Evolutionary conservation across 2,888 invertebrate genomes (phyloP), one percentile per base, ranked within the genome.

Genomic region (Mayetiola destructor): DNA sequence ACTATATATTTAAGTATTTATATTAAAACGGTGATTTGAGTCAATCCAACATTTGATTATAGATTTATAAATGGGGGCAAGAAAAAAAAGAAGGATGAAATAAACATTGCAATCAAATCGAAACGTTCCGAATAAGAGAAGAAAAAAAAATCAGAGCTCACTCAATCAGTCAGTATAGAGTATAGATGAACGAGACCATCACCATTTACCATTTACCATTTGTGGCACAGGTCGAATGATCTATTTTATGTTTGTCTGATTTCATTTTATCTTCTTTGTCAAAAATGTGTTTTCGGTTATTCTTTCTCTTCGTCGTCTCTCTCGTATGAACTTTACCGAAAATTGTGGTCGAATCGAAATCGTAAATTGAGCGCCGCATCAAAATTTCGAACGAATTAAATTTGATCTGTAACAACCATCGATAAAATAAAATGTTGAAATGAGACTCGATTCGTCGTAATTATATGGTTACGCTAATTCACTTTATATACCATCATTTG

Each of bases 11-110:
- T 48, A 48, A 48, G 48, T 48, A 48, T 48, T 48, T 48, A 48
- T 48, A 48, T 48, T 48, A 48, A 48, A 48, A 48, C 48, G 48
- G 48, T 48, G 48, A 48, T 48, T 48, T 48, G 27, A 48, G 27
- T 23, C 48, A 48, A 48, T 48, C 27, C 48, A 48, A 48, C 48
- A 27, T 27, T 48, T 48, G 48, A 48, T 48, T 48, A 48, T 48
- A 48, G 48, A 48, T 27, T 27, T 48, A n/a, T n/a, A n/a, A n/a
- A n/a, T n/a, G n/a, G n/a, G n/a, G n/a, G n/a, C n/a, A n/a, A n/a
- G n/a, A n/a, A 48, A 48, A 27, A 27, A 27, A 48, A 48, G 27
- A 48, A 48, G 48, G 48, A 48, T 48, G 27, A 48, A 48, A 27
- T 48, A 23, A 48, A 48, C 48, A 48, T 14, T n/a, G 48, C 48